These are phyloP conservation scores for Apogon hyalosoma DNA, from an alignment of 2,797 vertebrate genomes.

Conservation along the genomic window DNA sequence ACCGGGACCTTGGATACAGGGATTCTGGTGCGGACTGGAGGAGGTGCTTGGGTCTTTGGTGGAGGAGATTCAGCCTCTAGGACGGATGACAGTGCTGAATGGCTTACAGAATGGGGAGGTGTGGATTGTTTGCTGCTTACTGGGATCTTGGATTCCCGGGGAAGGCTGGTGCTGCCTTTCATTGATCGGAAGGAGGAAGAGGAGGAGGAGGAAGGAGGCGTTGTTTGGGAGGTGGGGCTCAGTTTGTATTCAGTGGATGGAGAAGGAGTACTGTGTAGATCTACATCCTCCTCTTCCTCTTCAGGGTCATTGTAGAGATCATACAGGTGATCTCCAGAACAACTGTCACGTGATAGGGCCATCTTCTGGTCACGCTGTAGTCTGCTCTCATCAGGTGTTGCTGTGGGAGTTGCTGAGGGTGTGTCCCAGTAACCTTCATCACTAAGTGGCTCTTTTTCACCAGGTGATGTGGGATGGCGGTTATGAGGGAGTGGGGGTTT, in stretches of 20 bases:
- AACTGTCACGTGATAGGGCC: conserved; percentile 89
- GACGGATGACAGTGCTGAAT: conserved; percentile 85
- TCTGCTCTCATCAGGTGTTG: conserved; percentile 88
- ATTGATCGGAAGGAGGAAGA: conserved; percentile 87
- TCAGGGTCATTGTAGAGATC: conserved; percentile 91
- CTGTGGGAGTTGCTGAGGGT: conserved; percentile 91
- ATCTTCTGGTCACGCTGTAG: conserved; percentile 81
- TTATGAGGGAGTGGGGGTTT: conserved; percentile 74
- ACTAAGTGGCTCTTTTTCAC: conserved; percentile 90
- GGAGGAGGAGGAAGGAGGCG: conserved; percentile 75
- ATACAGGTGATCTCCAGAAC: conserved; percentile 93
- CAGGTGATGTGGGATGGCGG: conserved; percentile 80
- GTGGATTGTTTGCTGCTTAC: conserved; percentile 91
- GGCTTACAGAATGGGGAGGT: conserved; percentile 88
- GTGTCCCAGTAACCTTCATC: conserved; percentile 98
- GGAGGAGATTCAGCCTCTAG: conserved; percentile 80
- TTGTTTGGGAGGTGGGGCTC: conserved; percentile 82
- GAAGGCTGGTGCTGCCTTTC: conserved; percentile 90
- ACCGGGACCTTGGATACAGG: conserved; percentile 97
- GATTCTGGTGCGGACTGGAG: conserved; percentile 90
- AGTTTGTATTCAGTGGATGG: conserved; percentile 86
- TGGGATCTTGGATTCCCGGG: conserved; percentile 96
- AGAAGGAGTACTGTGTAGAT: conserved; percentile 78
- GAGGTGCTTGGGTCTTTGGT: conserved; percentile 87
- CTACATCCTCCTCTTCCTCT: conserved; percentile 74